Evolutionary conservation across 2,888 invertebrate genomes (phyloP).

Genomic region (Dynastes grantii): DNA sequence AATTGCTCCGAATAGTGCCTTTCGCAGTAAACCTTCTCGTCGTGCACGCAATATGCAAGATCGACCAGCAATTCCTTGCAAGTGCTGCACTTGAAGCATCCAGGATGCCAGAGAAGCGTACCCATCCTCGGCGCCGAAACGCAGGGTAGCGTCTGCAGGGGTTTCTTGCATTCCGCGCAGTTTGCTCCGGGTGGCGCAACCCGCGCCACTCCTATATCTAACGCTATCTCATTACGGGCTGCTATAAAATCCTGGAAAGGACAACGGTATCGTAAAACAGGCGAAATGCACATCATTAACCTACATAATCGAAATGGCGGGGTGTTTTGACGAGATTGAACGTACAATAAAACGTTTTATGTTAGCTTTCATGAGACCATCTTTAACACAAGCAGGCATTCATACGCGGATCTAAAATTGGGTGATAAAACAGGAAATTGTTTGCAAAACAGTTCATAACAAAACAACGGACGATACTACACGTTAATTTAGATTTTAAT

Average conservation of each 20-base stretch:
- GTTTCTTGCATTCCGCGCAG: conserved; percentile 88
- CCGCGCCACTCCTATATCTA: conserved; percentile 86
- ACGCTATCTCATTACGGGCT: conserved; percentile 94
- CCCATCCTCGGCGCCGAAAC: conserved; percentile 72
- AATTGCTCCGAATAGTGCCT: conserved; percentile 97
- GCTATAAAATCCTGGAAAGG: conserved; percentile 87
- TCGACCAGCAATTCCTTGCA: conserved; percentile 96
- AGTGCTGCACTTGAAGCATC: conserved; percentile 91
- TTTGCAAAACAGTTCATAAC: too few species aligned
- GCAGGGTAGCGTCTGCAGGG: conserved; percentile 86
- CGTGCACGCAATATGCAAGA: conserved; percentile 94
- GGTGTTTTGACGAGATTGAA: conserved; percentile 11
- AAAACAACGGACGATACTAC: too few species aligned
- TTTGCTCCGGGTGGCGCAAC: conserved; percentile 71
- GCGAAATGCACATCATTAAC: conserved; percentile 30
- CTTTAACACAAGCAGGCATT: neutral
- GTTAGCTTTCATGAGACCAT: neutral
- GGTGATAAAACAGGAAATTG: too few species aligned
- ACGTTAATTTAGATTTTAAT: too few species aligned
- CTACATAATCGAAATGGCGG: conserved; percentile 24
- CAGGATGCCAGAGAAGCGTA: conserved; percentile 87
- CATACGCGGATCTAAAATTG: too few species aligned
- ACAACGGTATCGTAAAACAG: conserved; percentile 47
- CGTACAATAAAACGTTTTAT: conserved; percentile 13
- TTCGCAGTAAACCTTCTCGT: conserved; percentile 91